A percentile compares a stretch with the other conserved stretches of the same genome.
Evolutionary conservation across 1,140 invertebrate genomes (phyloP).

Genomic region (Araneus ventricosus): DNA sequence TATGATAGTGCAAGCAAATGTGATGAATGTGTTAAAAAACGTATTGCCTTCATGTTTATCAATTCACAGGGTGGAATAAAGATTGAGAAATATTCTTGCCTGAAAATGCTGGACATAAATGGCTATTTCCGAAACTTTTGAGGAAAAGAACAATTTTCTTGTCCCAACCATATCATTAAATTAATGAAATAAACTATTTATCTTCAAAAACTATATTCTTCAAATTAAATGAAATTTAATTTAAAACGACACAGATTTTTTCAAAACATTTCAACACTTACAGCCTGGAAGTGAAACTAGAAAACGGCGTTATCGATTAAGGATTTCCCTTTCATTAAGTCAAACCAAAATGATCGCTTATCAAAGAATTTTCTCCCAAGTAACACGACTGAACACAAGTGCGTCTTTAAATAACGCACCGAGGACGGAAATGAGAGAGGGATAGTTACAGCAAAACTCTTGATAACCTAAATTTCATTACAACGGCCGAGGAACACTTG

Average conservation of each 20-base stretch:
- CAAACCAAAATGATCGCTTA: not conserved
- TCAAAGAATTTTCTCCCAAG: not conserved
- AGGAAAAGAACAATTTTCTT: too few species aligned
- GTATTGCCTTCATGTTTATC: too few species aligned
- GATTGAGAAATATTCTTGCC: too few species aligned
- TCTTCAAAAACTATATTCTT: not conserved
- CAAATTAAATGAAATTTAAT: not conserved
- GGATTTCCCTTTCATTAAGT: not conserved
- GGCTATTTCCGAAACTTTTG: too few species aligned
- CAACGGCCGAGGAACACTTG: not conserved
- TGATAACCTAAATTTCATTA: conserved; percentile 36
- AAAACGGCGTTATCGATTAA: not conserved
- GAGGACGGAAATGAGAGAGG: not conserved
- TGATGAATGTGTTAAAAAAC: too few species aligned
- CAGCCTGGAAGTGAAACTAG: not conserved
- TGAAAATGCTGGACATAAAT: too few species aligned
- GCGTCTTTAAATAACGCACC: conserved; percentile 1
- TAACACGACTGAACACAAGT: not conserved
- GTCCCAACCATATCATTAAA: too few species aligned
- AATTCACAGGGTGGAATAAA: too few species aligned
- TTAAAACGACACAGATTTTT: not conserved
- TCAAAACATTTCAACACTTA: not conserved
- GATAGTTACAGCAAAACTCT: not conserved
- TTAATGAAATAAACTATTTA: too few species aligned
- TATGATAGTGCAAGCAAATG: too few species aligned